phyloP scores from a whole-genome alignment of 2,113 vertebrate genomes.

The Cottus gobio region DNA sequence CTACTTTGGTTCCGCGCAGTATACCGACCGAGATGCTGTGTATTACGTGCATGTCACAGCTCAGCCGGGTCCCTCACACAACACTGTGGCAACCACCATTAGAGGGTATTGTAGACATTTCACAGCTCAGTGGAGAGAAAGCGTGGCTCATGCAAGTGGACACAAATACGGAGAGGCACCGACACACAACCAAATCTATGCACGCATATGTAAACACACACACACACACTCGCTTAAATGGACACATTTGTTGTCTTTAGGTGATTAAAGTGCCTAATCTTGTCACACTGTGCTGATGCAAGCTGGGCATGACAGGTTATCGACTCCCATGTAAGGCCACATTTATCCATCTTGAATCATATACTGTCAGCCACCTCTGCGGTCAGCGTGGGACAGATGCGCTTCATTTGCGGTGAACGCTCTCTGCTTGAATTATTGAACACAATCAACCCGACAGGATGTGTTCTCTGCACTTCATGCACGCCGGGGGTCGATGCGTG shows the following conservation, averaged over 20 bases:
- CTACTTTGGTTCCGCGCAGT: slow-evolving; percentile 6
- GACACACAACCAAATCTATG: slow-evolving; percentile 21
- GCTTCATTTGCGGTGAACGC: slow-evolving; percentile 32
- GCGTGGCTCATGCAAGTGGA: slow-evolving; percentile 39
- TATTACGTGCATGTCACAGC: slow-evolving; percentile 25
- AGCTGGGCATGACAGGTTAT: slow-evolving; percentile 9
- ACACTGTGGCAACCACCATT: slow-evolving; percentile 44
- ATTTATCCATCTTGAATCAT: slow-evolving; percentile 19
- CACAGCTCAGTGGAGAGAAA: slow-evolving; percentile 65
- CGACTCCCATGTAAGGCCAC: background rate
- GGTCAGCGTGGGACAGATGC: slow-evolving; percentile 13
- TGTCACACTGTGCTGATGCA: slow-evolving; percentile 12
- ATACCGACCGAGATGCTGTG: background rate
- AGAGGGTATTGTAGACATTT: slow-evolving; percentile 52
- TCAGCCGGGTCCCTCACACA: slow-evolving; percentile 36
- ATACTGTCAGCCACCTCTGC: slow-evolving; percentile 14
- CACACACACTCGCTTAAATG: background rate
- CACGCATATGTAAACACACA: slow-evolving; percentile 3
- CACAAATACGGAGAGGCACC: slow-evolving; percentile 28
- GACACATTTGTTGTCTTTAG: background rate
- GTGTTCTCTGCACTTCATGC: slow-evolving; percentile 20
- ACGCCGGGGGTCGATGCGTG: slow-evolving; percentile 29
- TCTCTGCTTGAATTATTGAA: slow-evolving; percentile 51
- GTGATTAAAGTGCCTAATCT: background rate
- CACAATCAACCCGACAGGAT: slow-evolving; percentile 15